Base-by-base conservation (phyloP, 2,113 vertebrate genomes). In the Sprattus sprattus region DNA sequence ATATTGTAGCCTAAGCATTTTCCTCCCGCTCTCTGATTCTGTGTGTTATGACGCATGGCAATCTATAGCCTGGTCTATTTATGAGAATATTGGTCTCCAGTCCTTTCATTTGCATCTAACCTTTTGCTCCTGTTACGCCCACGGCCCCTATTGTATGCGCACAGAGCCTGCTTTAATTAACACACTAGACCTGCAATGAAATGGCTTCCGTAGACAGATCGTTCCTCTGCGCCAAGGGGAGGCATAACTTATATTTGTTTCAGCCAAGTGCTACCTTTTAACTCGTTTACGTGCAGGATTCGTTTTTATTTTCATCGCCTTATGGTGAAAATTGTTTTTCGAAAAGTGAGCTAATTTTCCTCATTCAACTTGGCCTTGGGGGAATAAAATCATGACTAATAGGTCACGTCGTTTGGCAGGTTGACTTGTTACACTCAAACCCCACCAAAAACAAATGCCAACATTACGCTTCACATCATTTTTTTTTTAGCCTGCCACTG, bases 1-100 rank as follows among this genome's bases (percentile, higher is more conserved):
- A 81, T 82, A 83, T 78, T 82, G 22, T 71, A 67, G 81, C 47
- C 67, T 84, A 85, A 64, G 84, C 49, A 52, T 45, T 86, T 85
- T 78, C 13, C 71, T 16, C 8, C 71, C 32, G 71, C 32, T 1
- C 22, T 45, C 86, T 28, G 5, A 22, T 47, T n/a, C 82, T n/a
- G 64, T 45, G 25, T 54, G 49, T 45, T 81, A 87, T 71, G 22
- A 71, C 71, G 82, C 86, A 81, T 52, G 49, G 82, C 46, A 67
- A 60, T 44, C 80, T 49, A 52, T 78, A 44, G 78, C 28, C 81
- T 52, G 22, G 47, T 75, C 81, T 83, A 86, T 82, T 86, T 71
- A 83, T 83, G 85, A 86, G 85, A 28, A 83, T 81, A 32, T 25
- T 7, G 64, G 80, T 81, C 6, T 78, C 28, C 44, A 6, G 16